phyloP scores from a whole-genome alignment of 2,113 vertebrate genomes.

The Gavialis gangeticus region DNA sequence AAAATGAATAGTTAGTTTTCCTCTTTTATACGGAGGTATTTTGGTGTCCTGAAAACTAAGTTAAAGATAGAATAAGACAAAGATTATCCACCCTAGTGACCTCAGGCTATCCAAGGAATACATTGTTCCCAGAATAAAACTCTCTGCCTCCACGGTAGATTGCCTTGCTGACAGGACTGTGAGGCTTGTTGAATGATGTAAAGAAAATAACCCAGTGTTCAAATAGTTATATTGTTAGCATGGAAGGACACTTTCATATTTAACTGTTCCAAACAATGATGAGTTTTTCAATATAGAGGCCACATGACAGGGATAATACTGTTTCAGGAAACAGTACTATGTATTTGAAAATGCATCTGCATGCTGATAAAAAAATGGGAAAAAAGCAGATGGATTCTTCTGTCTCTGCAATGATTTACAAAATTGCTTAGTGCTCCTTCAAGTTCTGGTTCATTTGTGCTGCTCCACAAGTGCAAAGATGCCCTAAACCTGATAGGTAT shows the following conservation, averaged over 20 bases:
- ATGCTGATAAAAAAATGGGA: no score
- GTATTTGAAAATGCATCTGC: not conserved
- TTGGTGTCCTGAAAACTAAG: not conserved
- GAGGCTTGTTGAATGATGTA: not conserved
- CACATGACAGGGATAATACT: not conserved
- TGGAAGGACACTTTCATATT: not conserved
- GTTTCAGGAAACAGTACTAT: not conserved
- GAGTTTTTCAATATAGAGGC: not conserved
- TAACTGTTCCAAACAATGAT: not conserved
- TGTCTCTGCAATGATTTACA: not conserved
- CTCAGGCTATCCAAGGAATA: not conserved
- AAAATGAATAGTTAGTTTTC: not conserved
- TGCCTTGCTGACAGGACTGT: not conserved
- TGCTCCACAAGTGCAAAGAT: not conserved
- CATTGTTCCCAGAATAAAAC: not conserved
- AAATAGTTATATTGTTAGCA: not conserved
- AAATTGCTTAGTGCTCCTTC: not conserved
- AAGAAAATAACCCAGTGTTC: not conserved
- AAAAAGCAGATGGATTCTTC: not conserved
- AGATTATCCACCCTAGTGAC: not conserved
- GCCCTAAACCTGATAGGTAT: not conserved
- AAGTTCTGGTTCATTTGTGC: not conserved
- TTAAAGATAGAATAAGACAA: not conserved
- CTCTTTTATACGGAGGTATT: not conserved
- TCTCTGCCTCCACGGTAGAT: rapidly evolving